A percentile compares a stretch with the other conserved stretches of the same genome.
phyloP scores from a whole-genome alignment of 2,888 invertebrate genomes.

The Apamea crenata region DNA sequence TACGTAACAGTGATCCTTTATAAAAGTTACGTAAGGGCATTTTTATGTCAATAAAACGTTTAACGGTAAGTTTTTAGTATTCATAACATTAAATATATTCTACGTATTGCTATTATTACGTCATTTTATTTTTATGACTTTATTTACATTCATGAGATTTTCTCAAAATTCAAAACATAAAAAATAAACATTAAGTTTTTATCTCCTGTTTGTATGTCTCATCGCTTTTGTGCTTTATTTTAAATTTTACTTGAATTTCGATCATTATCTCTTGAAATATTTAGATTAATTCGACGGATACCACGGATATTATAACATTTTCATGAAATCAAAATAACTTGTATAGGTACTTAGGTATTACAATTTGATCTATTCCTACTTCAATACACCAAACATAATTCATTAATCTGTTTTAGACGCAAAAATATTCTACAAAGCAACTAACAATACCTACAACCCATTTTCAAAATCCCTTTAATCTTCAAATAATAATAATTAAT shows the following conservation, averaged over 20 bases:
- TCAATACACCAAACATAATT: not conserved
- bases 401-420: not conserved
- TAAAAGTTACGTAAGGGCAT: slow-evolving; percentile 26
- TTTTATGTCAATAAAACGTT: slow-evolving; percentile 45
- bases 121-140: slow-evolving; percentile 52
- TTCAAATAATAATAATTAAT: slow-evolving; percentile 52
- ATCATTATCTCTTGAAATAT: not conserved
- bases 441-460: not conserved
- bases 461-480: slow-evolving; percentile 11
- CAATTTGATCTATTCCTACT: not conserved
- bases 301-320: not conserved
- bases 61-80: slow-evolving; percentile 48
- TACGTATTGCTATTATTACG: slow-evolving; percentile 41
- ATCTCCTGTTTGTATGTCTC: slow-evolving; percentile 7
- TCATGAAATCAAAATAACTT: not conserved
- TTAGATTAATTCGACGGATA: too few species aligned
- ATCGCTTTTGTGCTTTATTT: slow-evolving; percentile 10
- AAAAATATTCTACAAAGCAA: not conserved
- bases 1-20: slow-evolving; percentile 30
- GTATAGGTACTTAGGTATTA: not conserved
- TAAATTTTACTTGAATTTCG: not conserved
- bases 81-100: slow-evolving; percentile 49
- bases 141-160: slow-evolving; percentile 48
- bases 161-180: slow-evolving; percentile 44
- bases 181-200: slow-evolving; percentile 26